Percentiles rank a stretch among this genome's conserved stretches.
These are phyloP conservation scores for Uria lomvia DNA, from an alignment of 2,113 vertebrate species.

Conservation along the genomic window DNA sequence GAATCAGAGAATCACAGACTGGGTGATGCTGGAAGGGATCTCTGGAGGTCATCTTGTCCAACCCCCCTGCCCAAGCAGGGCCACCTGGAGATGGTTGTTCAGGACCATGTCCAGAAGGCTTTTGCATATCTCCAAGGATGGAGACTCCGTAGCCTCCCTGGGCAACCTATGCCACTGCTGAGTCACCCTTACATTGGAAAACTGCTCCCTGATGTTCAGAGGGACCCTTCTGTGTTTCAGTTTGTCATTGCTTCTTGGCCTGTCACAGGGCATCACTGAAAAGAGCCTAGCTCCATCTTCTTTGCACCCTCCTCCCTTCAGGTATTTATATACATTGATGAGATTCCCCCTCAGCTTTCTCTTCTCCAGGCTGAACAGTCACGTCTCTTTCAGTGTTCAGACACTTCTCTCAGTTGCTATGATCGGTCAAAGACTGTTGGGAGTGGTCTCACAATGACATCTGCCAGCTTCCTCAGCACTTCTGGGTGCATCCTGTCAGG, in stretches of 20 bases:
- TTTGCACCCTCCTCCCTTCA: background rate
- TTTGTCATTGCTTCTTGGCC: background rate
- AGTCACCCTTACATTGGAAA: background rate
- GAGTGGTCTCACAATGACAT: background rate
- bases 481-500: too few relatives aligned
- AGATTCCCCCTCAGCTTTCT: background rate
- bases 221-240: background rate
- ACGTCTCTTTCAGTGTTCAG: background rate
- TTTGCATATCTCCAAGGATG: background rate
- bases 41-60: background rate
- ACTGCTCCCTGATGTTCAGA: background rate
- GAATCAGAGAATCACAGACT: background rate
- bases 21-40: background rate
- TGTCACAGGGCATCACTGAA: background rate
- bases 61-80: background rate
- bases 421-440: background rate
- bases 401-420: background rate
- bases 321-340: background rate
- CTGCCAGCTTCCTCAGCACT: background rate
- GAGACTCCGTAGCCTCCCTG: background rate
- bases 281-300: background rate
- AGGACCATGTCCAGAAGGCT: background rate
- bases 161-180: background rate
- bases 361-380: background rate
- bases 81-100: background rate